These are phyloP conservation scores for Latrodectus elegans DNA, from an alignment of 2,888 invertebrate genomes.

Conservation along the genomic window DNA sequence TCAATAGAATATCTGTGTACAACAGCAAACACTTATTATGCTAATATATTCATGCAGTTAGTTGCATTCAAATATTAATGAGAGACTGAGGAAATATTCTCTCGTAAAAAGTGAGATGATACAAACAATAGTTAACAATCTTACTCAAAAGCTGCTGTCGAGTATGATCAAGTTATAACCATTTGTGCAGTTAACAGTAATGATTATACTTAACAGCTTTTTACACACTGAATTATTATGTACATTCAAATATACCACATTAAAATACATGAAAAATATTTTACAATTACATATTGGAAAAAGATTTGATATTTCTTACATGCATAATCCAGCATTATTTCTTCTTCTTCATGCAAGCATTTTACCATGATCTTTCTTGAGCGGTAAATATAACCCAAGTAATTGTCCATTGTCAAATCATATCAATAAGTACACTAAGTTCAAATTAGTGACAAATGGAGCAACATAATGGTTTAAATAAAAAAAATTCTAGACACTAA, in stretches of 20 bases:
- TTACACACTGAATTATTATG: not conserved
- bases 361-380: no score
- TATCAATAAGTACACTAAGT: no score
- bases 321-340: no score
- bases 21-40: conserved; percentile 33
- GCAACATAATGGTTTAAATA: no score
- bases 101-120: not conserved
- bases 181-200: not conserved
- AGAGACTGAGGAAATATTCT: conserved; percentile 15
- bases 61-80: not conserved
- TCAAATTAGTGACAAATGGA: no score
- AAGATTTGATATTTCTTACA: no score
- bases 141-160: not conserved
- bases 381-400: no score
- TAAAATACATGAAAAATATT: conserved; percentile 22
- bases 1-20: conserved; percentile 39
- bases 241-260: conserved; percentile 12
- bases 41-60: conserved; percentile 13
- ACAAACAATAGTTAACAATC: not conserved
- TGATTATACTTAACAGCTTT: conserved; percentile 1
- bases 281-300: not conserved
- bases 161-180: conserved; percentile 4
- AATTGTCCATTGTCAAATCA: no score
- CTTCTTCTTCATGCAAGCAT: no score
- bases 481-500: no score